phyloP scores from a whole-genome alignment of 2,888 invertebrate species.

The Euzetes globulus region DNA sequence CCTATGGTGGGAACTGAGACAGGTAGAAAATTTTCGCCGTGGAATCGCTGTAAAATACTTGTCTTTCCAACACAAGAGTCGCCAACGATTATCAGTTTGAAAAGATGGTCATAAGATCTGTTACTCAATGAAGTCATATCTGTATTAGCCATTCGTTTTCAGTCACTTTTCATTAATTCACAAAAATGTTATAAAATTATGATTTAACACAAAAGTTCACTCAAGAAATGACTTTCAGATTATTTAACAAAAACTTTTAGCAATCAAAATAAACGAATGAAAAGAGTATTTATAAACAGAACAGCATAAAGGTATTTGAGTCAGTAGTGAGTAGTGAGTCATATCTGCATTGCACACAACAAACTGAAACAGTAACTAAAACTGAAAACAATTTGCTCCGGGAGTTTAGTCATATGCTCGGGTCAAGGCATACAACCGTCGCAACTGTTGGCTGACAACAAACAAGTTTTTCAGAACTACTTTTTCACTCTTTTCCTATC shows the following conservation, averaged over 20 bases:
- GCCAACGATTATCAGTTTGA: conserved; percentile 24
- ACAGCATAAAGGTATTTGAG: too few relatives aligned
- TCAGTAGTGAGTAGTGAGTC: too few relatives aligned
- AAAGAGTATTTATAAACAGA: too few relatives aligned
- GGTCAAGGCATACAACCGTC: conserved; percentile 1
- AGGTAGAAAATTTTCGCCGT: conserved; percentile 3
- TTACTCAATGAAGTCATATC: background rate
- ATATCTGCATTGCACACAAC: too few relatives aligned
- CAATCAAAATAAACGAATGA: too few relatives aligned
- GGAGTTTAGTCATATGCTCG: background rate
- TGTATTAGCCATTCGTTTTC: background rate
- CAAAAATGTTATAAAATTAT: too few relatives aligned
- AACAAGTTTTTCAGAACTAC: conserved; percentile 12
- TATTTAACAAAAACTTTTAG: too few relatives aligned
- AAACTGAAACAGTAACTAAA: background rate
- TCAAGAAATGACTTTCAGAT: too few relatives aligned
- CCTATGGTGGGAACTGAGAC: background rate
- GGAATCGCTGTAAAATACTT: conserved; percentile 23
- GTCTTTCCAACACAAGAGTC: conserved; percentile 25
- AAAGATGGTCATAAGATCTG: conserved; percentile 16
- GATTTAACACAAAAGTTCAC: too few relatives aligned
- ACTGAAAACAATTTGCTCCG: background rate
- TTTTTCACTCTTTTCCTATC: background rate
- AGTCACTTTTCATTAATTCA: background rate
- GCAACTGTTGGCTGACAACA: background rate